Base-by-base conservation (phyloP, 2,888 invertebrate genomes). In the Cryptosula pallasiana region DNA sequence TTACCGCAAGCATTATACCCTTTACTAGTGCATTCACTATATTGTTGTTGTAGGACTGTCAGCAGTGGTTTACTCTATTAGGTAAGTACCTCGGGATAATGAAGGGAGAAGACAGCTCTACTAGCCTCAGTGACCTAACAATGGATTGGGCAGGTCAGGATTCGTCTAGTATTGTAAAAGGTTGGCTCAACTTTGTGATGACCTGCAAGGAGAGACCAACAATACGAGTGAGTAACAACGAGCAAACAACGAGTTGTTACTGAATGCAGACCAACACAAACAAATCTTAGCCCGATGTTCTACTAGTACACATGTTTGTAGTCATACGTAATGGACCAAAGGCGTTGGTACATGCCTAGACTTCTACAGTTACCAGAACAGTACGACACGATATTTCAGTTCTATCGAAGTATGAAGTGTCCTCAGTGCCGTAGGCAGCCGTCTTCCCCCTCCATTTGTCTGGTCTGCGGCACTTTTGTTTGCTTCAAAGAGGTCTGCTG, bases 371-470 rank as follows among this genome's bases (percentile, higher is more conserved):
- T 97, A 84, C 96, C 97, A 71, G 88, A 91, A 74, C 92, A 93
- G 83, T 97, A 96, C 86, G 96, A 97, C 86, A 90, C 91, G 79
- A 89, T 94, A 75, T 94, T 94, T 84, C 91, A 92, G 84, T 93
- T 92, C 87, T 97, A 95, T 87, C 94, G 95, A 84, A 91, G 93
- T 84, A 89, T 92, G 78, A 90, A 91, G 75, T 97, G 97, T 86
- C 88, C 89, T 77, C 91, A 92, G 81, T 97, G 97, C 87, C 91
- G 92, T 81, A 91, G 91, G 76, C 91, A 93, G 79, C 97, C 97
- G 76, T 90, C 91, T 80, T 93, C 96, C 86, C 93, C 94, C 45
- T 92, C 92, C 78, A 90, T 96, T 77, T 97, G 96, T 85, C 89
- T 97, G 78, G 87, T 95, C 74, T 97, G 97, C 86, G 95, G 95